Conservation (phyloP, 2,113 vertebrate species). For the Sporophila hypoxantha region DNA sequence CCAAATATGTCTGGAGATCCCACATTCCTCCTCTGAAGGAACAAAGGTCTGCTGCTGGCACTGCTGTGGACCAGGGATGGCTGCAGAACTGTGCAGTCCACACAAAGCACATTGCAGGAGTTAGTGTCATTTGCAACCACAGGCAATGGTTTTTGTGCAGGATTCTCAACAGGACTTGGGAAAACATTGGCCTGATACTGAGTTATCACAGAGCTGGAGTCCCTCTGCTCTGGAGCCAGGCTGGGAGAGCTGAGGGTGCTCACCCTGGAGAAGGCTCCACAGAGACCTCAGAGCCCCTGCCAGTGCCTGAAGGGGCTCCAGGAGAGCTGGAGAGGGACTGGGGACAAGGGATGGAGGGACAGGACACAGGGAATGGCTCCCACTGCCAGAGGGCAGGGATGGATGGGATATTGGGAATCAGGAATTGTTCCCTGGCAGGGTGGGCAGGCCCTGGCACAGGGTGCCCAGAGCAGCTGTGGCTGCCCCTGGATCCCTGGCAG, state of each 20-base stretch:
- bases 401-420: neutral
- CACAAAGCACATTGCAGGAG: neutral
- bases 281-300: rapidly evolving
- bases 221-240: neutral
- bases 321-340: neutral
- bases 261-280: neutral
- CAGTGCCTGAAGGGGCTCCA: neutral
- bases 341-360: neutral
- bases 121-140: neutral
- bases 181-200: neutral
- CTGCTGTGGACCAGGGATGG: neutral
- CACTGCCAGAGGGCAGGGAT: neutral
- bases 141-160: neutral
- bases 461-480: neutral
- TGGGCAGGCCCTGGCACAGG: neutral
- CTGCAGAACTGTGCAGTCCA: neutral
- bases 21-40: neutral
- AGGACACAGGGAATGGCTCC: neutral
- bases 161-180: neutral
- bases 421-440: neutral
- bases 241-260: neutral
- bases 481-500: neutral
- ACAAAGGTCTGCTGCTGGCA: neutral
- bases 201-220: neutral
- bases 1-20: neutral